Evolutionary conservation across 2,888 invertebrate species (phyloP), one percentile per base, ranked within the genome.

Genomic region (Plutella xylostella): DNA sequence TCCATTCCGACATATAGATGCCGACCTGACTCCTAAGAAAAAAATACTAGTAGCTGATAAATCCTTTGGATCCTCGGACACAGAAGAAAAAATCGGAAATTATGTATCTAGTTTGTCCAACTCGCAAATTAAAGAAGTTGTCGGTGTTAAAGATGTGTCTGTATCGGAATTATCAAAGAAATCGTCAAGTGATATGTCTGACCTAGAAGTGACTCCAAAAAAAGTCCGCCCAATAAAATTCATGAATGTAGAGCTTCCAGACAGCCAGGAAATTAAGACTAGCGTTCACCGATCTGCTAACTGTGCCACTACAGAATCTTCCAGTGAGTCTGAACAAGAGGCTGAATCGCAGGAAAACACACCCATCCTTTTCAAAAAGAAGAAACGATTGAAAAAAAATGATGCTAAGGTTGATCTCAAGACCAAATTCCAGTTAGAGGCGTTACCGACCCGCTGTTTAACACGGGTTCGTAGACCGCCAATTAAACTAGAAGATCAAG

Each of bases 261-360:
- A 66, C 42, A 82, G 77, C 48, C 76, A 78, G 58, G 77, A 83
- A 64, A 82, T 79, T 38, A 72, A 73, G 57, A 65, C 57, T 7
- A 63, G 56, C 52, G 59, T 73, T 4, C 34, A 63, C 17, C 46
- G 56, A 7, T 51, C 49, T 35, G 37, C 51, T 3, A 65, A 54
- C 51, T 42, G 50, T 14, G 11, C 41, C 2, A 54, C 58, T 2
- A 61, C 61, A 11, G 72, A 72, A 47, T 63, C 66, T 6, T 72
- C 72, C 0, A 75, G 72, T 55, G 77, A 75, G 30, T 74, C 77
- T 5, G 79, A 78, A 47, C 45, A 53, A 2, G 76, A 77, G 55
- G 57, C 22, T 12, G 56, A 62, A 50, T 58, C 65, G 0, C 63
- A 69, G 51, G 66, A 72, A 39, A 52, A 48, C 11, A 69, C 71